A percentile compares a stretch with the other conserved stretches of the same genome.
These are phyloP conservation scores for Tapirus terrestris DNA, from an alignment of 2,113 vertebrate species.

Conservation along the genomic window DNA sequence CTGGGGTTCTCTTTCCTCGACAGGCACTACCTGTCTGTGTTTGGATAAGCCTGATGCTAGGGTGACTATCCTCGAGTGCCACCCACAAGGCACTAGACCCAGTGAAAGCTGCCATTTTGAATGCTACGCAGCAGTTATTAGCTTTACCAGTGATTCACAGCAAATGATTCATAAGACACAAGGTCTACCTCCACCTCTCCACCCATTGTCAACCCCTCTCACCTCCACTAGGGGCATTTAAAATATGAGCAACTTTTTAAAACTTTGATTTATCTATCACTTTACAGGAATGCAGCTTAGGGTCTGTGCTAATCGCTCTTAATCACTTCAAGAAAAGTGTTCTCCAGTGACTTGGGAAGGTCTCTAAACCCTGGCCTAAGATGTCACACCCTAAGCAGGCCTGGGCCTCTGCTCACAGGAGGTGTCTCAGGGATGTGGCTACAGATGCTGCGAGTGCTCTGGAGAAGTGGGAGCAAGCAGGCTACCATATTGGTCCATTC, in stretches of 20 bases:
- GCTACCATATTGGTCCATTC: neutral
- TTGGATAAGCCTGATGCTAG: neutral
- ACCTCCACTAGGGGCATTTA: neutral
- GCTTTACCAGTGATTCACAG: neutral
- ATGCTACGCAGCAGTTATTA: neutral
- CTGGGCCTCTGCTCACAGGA: neutral
- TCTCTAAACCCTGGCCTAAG: neutral
- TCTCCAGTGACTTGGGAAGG: neutral
- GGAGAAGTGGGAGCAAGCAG: neutral
- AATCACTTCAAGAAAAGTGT: neutral
- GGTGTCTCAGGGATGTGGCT: neutral
- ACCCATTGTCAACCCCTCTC: accelerated
- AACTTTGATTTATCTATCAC: neutral
- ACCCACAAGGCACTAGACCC: neutral
- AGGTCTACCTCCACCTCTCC: neutral
- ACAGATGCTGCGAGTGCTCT: neutral
- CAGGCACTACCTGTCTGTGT: accelerated
- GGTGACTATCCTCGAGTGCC: too few relatives aligned
- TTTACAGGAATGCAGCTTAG: neutral
- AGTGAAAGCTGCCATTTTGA: neutral
- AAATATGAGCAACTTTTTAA: neutral
- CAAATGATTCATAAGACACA: neutral
- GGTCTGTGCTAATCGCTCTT: neutral
- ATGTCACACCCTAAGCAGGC: neutral
- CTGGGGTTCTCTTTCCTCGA: neutral